phyloP scores from a whole-genome alignment of 2,797 vertebrate genomes.

The Acanthurus leucopareius region DNA sequence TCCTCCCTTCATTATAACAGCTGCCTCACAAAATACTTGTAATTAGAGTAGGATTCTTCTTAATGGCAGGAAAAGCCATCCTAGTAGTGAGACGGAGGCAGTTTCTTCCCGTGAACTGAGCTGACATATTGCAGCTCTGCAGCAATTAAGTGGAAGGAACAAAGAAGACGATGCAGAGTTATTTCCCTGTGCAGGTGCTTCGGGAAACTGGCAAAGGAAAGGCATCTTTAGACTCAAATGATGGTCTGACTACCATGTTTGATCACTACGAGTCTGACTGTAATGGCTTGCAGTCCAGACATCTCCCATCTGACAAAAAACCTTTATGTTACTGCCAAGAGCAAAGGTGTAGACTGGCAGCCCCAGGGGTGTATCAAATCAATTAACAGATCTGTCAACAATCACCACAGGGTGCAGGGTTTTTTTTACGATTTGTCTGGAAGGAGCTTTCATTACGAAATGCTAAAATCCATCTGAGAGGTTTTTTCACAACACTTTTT shows the following conservation, averaged over 20 bases:
- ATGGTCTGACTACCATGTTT: conserved; percentile 51
- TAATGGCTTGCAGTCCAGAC: conserved; percentile 42
- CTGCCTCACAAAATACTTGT: conserved; percentile 58
- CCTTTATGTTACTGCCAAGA: conserved; percentile 45
- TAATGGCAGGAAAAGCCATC: conserved; percentile 56
- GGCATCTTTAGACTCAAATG: conserved; percentile 62
- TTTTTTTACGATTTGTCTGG: conserved; percentile 27
- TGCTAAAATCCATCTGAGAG: conserved; percentile 34
- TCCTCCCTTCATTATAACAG: conserved; percentile 61
- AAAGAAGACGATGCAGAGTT: conserved; percentile 68
- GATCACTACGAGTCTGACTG: conserved; percentile 44
- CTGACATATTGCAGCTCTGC: conserved; percentile 60
- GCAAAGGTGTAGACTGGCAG: conserved; percentile 33
- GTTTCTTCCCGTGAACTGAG: conserved; percentile 46
- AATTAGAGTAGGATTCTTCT: conserved; percentile 65
- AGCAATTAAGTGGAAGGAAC: conserved; percentile 75
- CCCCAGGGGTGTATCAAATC: conserved; percentile 48
- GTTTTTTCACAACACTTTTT: conserved; percentile 43
- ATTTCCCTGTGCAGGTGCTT: conserved; percentile 62
- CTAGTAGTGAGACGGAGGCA: conserved; percentile 49
- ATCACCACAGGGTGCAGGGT: conserved; percentile 9
- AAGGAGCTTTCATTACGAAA: conserved; percentile 33
- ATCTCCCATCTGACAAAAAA: conserved; percentile 49
- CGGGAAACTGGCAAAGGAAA: conserved; percentile 62
- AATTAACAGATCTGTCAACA: conserved; percentile 51